phyloP scores from a whole-genome alignment of 92 coral and sea anemone genomes.

The Porites evermanni region DNA sequence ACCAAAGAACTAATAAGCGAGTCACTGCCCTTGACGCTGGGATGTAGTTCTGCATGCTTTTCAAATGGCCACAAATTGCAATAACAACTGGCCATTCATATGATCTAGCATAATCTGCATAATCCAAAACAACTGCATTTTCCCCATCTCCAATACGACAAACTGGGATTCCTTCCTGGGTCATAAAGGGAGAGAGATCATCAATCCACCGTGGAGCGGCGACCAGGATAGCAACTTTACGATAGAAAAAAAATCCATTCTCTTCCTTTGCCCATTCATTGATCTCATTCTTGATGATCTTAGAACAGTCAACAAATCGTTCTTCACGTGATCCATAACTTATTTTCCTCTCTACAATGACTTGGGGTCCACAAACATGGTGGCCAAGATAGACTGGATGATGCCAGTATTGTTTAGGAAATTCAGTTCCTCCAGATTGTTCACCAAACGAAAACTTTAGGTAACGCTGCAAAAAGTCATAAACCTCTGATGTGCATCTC shows the following conservation, averaged over 20 bases:
- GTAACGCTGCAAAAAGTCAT: conserved; percentile 38
- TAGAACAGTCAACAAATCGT: conserved; percentile 16
- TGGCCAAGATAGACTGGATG: conserved; percentile 50
- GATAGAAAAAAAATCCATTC: conserved; percentile 27
- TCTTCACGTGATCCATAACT: conserved; percentile 31
- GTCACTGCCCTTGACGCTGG: conserved; percentile 45
- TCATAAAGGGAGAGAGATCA: neutral
- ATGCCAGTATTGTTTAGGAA: conserved; percentile 14
- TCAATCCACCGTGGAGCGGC: conserved; percentile 30
- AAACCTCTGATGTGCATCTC: conserved; percentile 46
- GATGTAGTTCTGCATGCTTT: conserved; percentile 50
- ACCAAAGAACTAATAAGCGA: conserved; percentile 46
- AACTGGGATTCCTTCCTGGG: conserved; percentile 24
- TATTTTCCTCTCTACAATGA: conserved; percentile 48
- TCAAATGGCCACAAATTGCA: conserved; percentile 43
- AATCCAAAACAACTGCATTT: conserved; percentile 38
- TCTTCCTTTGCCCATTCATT: conserved; percentile 52
- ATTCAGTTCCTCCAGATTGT: conserved; percentile 7
- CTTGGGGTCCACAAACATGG: conserved; percentile 55
- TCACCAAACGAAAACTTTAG: conserved; percentile 29
- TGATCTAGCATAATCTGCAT: conserved; percentile 44
- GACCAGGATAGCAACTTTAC: conserved; percentile 41
- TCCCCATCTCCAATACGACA: conserved; percentile 35
- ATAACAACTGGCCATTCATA: conserved; percentile 56
- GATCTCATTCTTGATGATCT: conserved; percentile 37